Percentiles rank a stretch among this genome's conserved stretches.
These are phyloP conservation scores for Galago senegalensis DNA, from an alignment of 2,797 vertebrate genomes.

Conservation along the genomic window DNA sequence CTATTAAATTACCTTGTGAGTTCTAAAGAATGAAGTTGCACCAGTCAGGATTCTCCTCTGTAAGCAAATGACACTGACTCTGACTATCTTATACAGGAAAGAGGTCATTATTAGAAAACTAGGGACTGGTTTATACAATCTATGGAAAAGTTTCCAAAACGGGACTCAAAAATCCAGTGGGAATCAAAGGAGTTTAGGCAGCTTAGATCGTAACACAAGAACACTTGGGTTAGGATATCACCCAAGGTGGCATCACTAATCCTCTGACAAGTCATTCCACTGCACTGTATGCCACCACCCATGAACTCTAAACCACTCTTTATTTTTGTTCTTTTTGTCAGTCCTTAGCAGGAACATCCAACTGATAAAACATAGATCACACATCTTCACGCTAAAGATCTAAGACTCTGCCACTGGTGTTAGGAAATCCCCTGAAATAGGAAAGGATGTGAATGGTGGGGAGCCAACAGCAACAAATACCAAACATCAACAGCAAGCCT, in stretches of 20 bases:
- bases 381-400: not conserved
- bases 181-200: not conserved
- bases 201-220: not conserved
- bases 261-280: not conserved
- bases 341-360: not conserved
- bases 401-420: not conserved
- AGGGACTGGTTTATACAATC: not conserved
- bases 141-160: not conserved
- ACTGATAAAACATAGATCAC: not conserved
- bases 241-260: not conserved
- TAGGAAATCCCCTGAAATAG: not conserved
- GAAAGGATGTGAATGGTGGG: not conserved
- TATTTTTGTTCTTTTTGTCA: not conserved
- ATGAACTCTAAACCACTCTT: not conserved
- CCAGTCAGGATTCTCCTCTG: not conserved
- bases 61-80: not conserved
- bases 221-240: not conserved
- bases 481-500: not conserved
- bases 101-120: not conserved
- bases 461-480: not conserved
- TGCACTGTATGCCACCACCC: not conserved
- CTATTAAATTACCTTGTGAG: not conserved
- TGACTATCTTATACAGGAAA: not conserved
- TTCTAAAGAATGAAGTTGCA: constrained; percentile 1
- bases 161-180: not conserved